Evolutionary conservation across 2,113 vertebrate species (phyloP), one percentile per base, ranked within the genome.

Genomic region (Pteronura brasiliensis): DNA sequence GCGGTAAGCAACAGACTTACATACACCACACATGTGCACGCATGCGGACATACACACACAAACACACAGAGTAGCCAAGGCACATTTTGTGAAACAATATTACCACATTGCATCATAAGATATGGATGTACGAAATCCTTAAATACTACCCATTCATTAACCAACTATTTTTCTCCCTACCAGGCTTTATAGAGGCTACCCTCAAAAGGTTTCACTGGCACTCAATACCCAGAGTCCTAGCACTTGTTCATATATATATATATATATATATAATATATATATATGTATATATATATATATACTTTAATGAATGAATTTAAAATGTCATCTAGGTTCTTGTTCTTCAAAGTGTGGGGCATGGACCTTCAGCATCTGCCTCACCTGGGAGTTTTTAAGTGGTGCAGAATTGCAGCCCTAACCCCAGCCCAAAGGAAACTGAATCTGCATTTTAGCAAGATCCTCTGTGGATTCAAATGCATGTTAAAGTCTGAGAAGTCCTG

Each of bases 51-150:
- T 18, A 52, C n/a, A 0, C 13, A 83, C 36, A 31, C 49, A 44
- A 8, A 91, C 20, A 1, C 20, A 88, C 10, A 47, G 77, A 90
- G 63, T 65, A 69, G 80, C 89, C 95, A 57, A 71, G 81, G 92
- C 59, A 61, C 94, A 83, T 96, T 97, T 97, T 82, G 88, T 93
- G 93, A 36, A 90, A 93, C 80, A 95, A 77, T 84, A 95, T 67
- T 72, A 14, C 57, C 31, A 9, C 69, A 52, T 84, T 81, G n/a
- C 44, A 2, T 84, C 61, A 44, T 34, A 76, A 94, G 94, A 96
- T 92, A 94, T 3, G 1, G 57, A 89, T 92, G 8, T 92, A 76
- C 77, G 96, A 52, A 2, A 57, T 87, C 67, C 69, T 74, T 61
- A 80, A 71, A 80, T 80, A 93, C 55, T 92, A 95, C 42, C 44